Base-by-base conservation (phyloP, 2,113 vertebrate genomes). In the Dicrurus megarhynchus region DNA sequence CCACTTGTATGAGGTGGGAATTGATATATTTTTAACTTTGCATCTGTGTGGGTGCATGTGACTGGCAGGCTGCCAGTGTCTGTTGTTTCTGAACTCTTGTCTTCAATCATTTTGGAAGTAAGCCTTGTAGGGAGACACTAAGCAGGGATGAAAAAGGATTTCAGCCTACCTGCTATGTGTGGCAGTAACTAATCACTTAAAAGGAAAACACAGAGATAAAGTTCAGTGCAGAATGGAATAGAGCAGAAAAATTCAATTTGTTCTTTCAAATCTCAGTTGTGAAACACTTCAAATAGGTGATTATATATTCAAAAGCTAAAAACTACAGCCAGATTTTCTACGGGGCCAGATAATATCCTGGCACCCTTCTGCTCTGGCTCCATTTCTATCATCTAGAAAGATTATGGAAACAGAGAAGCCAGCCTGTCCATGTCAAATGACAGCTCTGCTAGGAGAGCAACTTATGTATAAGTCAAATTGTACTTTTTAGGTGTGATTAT, bases 1-100 rank as follows among this genome's bases (percentile, higher is more conserved):
- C 89, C 89, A 84, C 92, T 96, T 69, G 81, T 84, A 81, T 97
- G 84, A 96, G 83, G 93, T 27, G 16, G 94, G 93, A 94, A 79
- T 93, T 96, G 87, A 89, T 96, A 65, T 94, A 96, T 96, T 97
- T 97, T 97, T 97, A 96, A 95, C 90, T 95, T 83, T 87, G 93
- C 85, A 93, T 93, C 93, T 94, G 92, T 97, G 96, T 96, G 96
- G 96, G 96, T 93, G 90, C 78, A n/a, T 75, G 79, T 96, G 92
- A 93, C 88, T 96, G 97, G 96, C 94, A 95, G 90, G 35, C 85
- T 94, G 93, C 94, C 96, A 97, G 78, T 3, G 5, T 82, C 89
- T 93, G 89, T 88, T 95, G 87, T 90, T 96, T 94, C 94, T 95
- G 94, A 96, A 86, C 70, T 91, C 92, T 80, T 84, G 81, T 95